Base-by-base conservation (phyloP, 2,888 invertebrate genomes). In the Xiphydria camelus region DNA sequence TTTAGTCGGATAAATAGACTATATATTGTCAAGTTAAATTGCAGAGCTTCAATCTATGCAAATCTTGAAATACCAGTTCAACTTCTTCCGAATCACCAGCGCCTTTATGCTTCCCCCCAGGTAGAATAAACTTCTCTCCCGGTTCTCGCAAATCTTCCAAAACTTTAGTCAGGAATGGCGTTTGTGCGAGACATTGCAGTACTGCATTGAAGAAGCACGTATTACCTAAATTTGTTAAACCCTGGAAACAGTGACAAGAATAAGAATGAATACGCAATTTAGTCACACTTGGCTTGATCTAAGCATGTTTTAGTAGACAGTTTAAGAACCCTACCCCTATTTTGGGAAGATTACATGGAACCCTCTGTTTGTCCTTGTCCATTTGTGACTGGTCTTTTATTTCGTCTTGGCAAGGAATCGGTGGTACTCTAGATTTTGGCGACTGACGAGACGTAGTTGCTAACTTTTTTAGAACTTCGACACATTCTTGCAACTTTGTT, bases 141-240 rank as follows among this genome's bases (percentile, higher is more conserved):
- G 84, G 80, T 49, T 79, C 78, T 1, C 84, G 77, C 62, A 87
- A 82, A 68, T 89, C 89, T 63, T 85, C 83, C 39, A 91, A 78
- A 35, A 88, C 83, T 66, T 82, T 80, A 33, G 87, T 75, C 54
- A 90, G 77, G 73, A 85, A 91, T 1, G 91, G 91, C 3, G 93
- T 93, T 74, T 91, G 91, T 2, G 89, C 89, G 61, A 94, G 79
- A 71, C 92, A 92, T 78, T 97, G 97, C 80, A 97, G 83, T 5
- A 96, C 94, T 18, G 96, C 92, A 79, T 97, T 97, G 74, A 97
- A 94, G 77, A 95, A 97, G 73, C 97, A 97, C 1, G 97, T 97
- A 73, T 97, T 97, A 36, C 97, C 96, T 68, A 96, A 79, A 78
- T 97, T 97, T 38, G 83, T 82, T 29, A 97, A 78, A 0, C 97